Conservation (phyloP, 2,888 invertebrate species). For the Rhynchonema sp. region DNA sequence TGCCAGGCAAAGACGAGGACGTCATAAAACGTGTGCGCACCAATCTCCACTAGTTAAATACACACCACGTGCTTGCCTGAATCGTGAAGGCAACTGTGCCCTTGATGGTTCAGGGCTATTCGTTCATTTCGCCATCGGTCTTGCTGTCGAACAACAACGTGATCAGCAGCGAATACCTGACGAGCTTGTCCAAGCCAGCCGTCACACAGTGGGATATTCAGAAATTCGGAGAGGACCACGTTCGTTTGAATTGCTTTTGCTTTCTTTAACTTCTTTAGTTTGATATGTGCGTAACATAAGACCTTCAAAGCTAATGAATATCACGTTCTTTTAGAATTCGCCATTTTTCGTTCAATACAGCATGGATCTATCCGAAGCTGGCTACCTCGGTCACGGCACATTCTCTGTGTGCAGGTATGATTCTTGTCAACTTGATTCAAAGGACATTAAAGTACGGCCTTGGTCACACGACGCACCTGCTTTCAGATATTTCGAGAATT, state of each 20-base stretch:
- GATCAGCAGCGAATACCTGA: conserved; percentile 46
- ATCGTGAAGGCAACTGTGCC: not conserved
- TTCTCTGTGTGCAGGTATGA: conserved; percentile 53
- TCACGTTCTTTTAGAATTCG: conserved; percentile 56
- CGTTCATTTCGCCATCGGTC: conserved; percentile 79
- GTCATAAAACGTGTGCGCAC: too few relatives aligned
- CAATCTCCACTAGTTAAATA: too few relatives aligned
- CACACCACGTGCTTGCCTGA: not conserved
- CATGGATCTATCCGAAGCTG: conserved; percentile 44
- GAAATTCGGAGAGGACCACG: conserved; percentile 10
- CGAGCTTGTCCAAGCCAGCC: not conserved
- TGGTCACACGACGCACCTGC: too few relatives aligned
- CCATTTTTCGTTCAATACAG: conserved; percentile 67
- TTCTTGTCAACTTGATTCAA: not conserved
- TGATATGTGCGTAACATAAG: conserved; percentile 5
- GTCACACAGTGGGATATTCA: not conserved
- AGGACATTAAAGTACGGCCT: too few relatives aligned
- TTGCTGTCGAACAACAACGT: conserved; percentile 49
- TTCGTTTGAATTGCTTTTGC: conserved; percentile 5
- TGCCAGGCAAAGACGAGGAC: too few relatives aligned
- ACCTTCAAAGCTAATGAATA: too few relatives aligned
- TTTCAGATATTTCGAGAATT: too few relatives aligned
- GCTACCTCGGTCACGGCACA: conserved; percentile 63
- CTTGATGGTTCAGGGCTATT: conserved; percentile 49
- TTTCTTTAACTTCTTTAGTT: not conserved